phyloP scores from a whole-genome alignment of 2,113 vertebrate species.

The Misgurnus anguillicaudatus region DNA sequence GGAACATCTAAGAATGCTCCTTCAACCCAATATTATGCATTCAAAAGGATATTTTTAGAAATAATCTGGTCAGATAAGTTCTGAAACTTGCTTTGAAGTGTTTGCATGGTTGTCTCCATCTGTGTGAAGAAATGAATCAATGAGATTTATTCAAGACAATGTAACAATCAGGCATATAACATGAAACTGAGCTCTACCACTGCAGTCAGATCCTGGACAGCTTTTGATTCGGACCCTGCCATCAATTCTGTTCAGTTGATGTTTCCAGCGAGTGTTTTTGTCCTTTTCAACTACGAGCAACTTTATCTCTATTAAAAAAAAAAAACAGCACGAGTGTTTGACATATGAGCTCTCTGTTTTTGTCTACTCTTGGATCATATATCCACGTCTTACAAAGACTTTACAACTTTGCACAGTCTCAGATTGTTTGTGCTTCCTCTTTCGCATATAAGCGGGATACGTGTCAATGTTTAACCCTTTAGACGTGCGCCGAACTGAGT shows the following conservation, averaged over 20 bases:
- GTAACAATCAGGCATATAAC: too few relatives aligned
- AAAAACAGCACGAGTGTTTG: neutral
- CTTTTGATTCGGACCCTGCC: constrained; percentile 60
- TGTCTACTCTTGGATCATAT: neutral
- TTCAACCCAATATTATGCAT: neutral
- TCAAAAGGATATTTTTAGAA: constrained; percentile 84
- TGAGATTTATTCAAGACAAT: neutral
- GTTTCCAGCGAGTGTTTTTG: neutral
- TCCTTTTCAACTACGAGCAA: neutral
- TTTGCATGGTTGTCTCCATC: constrained; percentile 81
- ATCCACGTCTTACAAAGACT: neutral
- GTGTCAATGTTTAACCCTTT: constrained; percentile 18
- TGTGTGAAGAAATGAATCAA: constrained; percentile 51
- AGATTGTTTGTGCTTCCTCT: neutral
- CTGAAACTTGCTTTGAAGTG: constrained; percentile 80
- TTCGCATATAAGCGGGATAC: neutral
- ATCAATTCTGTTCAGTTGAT: constrained; percentile 41
- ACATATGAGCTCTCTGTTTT: neutral
- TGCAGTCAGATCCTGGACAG: constrained; percentile 62
- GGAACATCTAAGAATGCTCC: neutral
- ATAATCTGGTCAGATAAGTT: constrained; percentile 75
- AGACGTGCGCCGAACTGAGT: too few relatives aligned
- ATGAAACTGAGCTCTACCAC: constrained; percentile 53
- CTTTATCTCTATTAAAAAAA: neutral
- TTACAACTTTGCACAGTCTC: neutral